Conservation (phyloP, 2,797 vertebrate species). For the Spheniscus humboldti region DNA sequence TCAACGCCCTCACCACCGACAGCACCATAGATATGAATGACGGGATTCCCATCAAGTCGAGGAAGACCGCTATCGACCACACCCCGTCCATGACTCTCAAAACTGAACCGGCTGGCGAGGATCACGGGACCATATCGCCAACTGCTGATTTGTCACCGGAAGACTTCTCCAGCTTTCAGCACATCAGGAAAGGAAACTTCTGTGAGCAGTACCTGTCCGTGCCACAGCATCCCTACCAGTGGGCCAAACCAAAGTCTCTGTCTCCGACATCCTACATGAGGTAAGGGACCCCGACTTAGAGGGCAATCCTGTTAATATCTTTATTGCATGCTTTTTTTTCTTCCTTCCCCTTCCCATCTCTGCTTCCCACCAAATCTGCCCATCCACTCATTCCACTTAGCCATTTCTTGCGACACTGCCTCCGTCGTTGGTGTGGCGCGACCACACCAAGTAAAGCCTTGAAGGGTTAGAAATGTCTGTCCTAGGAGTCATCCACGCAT, state of each 20-base stretch:
- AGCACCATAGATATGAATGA: conserved; percentile 86
- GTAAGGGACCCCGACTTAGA: conserved; percentile 56
- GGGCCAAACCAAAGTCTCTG: conserved; percentile 89
- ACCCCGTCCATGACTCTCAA: conserved; percentile 84
- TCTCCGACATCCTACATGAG: conserved; percentile 82
- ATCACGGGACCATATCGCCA: conserved; percentile 76
- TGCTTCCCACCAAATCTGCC: neutral
- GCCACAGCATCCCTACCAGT: conserved; percentile 88
- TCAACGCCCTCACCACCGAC: conserved; percentile 95
- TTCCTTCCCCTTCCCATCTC: neutral
- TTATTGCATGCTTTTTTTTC: neutral
- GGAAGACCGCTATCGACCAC: conserved; percentile 86
- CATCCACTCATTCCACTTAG: neutral
- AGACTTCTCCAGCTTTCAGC: conserved; percentile 80
- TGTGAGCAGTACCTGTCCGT: conserved; percentile 90
- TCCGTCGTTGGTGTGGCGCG: neutral
- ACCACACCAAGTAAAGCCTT: neutral
- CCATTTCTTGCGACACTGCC: neutral
- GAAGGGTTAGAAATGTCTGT: neutral
- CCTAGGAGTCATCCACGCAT: neutral
- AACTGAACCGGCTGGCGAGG: conserved; percentile 86
- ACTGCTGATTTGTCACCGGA: conserved; percentile 76
- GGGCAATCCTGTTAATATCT: neutral
- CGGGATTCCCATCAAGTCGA: conserved; percentile 89
- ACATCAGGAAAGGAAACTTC: conserved; percentile 88